Evolutionary conservation across 1,140 invertebrate species (phyloP).

Genomic region (Trichonephila clavata): DNA sequence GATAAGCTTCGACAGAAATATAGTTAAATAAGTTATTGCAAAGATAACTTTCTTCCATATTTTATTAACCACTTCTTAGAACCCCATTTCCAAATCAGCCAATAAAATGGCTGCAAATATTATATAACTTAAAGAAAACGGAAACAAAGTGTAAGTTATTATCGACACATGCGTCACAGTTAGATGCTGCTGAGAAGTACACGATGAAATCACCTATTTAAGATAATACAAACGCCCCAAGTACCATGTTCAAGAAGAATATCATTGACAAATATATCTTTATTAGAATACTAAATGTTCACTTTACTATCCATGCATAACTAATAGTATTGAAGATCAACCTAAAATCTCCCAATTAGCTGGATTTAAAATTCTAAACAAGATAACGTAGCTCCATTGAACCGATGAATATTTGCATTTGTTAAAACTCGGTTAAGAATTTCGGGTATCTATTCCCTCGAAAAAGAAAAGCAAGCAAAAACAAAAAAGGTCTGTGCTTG

Average conservation of each 20-base stretch:
- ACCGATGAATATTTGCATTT: background rate
- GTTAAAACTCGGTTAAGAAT: background rate
- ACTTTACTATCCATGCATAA: background rate
- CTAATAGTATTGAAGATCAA: background rate
- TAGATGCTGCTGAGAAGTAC: background rate
- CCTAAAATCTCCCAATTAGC: background rate
- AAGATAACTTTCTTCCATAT: no score
- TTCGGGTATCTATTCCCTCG: background rate
- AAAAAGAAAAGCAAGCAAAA: no score
- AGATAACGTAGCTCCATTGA: background rate
- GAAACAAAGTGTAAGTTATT: background rate
- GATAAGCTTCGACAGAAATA: no score
- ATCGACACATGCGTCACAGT: background rate
- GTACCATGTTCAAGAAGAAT: background rate
- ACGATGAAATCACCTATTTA: background rate
- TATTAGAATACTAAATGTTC: conserved; percentile 5
- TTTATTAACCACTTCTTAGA: background rate
- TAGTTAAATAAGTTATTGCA: no score
- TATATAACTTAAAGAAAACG: background rate
- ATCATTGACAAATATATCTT: background rate
- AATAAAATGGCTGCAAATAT: background rate
- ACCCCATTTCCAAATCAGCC: background rate
- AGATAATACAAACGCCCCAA: background rate
- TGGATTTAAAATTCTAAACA: background rate
- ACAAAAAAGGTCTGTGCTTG: no score